phyloP scores from a whole-genome alignment of 2,888 invertebrate genomes.

The Heterodera filipjevi region DNA sequence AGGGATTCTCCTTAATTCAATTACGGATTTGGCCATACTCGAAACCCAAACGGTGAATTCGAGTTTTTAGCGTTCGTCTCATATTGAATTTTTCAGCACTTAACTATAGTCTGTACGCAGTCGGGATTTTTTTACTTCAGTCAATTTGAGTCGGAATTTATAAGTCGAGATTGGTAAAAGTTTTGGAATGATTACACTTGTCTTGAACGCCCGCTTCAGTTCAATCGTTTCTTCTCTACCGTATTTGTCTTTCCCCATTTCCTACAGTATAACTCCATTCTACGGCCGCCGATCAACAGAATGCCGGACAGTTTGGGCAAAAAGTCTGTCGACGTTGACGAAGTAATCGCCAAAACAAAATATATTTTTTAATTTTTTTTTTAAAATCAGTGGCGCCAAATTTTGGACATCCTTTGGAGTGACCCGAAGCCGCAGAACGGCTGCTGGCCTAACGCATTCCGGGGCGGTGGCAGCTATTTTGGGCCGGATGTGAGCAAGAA shows the following conservation, averaged over 20 bases:
- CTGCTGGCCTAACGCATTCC: slow-evolving; percentile 76
- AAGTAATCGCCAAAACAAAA: slow-evolving; percentile 13
- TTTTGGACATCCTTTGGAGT: slow-evolving; percentile 76
- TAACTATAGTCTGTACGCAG: too few species aligned
- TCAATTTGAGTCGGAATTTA: too few species aligned
- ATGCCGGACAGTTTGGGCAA: slow-evolving; percentile 61
- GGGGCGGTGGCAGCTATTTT: slow-evolving; percentile 88
- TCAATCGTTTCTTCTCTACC: too few species aligned
- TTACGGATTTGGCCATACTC: too few species aligned
- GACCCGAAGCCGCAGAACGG: slow-evolving; percentile 81
- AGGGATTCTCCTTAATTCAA: too few species aligned
- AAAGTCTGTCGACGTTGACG: slow-evolving; percentile 47
- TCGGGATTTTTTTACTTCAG: too few species aligned
- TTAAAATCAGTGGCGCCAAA: slow-evolving; percentile 81
- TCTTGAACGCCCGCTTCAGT: too few species aligned
- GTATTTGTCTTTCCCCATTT: not conserved
- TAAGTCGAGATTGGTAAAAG: too few species aligned
- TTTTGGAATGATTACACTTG: too few species aligned
- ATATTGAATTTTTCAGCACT: too few species aligned
- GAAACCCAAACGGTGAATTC: too few species aligned
- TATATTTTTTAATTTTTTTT: not conserved
- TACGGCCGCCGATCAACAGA: slow-evolving; percentile 79
- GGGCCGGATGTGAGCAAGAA: slow-evolving; percentile 84
- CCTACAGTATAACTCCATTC: slow-evolving; percentile 81
- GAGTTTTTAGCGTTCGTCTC: too few species aligned